A percentile compares a stretch with the other conserved stretches of the same genome.
Evolutionary conservation across 2,888 invertebrate species (phyloP).

Genomic region (Tryphoninae sp.): DNA sequence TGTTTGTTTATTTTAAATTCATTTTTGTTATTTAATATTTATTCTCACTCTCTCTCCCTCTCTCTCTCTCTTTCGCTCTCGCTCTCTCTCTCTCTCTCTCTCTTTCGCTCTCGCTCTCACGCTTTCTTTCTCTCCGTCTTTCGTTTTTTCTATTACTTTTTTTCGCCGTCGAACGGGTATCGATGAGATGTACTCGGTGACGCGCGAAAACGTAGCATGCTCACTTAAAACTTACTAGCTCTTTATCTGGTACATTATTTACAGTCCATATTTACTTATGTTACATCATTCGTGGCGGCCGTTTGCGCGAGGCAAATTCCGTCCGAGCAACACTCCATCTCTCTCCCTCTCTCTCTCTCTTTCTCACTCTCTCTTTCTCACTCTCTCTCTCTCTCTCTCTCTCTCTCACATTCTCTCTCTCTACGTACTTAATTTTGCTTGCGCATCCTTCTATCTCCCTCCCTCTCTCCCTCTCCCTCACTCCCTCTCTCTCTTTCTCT

Average conservation of each 20-base stretch:
- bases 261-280: constrained; percentile 81
- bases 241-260: constrained; percentile 81
- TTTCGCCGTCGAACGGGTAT: constrained; percentile 58
- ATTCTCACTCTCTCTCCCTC: constrained; percentile 53
- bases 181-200: constrained; percentile 64
- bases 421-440: constrained; percentile 61
- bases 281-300: constrained; percentile 78
- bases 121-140: constrained; percentile 49
- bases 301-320: constrained; percentile 77
- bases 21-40: constrained; percentile 47
- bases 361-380: constrained; percentile 43
- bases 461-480: constrained; percentile 46
- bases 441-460: constrained; percentile 56
- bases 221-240: constrained; percentile 75
- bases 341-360: constrained; percentile 36
- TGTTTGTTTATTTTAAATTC: constrained; percentile 11
- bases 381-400: constrained; percentile 31
- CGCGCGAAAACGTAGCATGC: constrained; percentile 71
- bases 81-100: constrained; percentile 52
- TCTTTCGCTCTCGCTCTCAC: constrained; percentile 48
- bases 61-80: constrained; percentile 42
- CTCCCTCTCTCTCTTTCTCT: constrained; percentile 35
- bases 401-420: constrained; percentile 41
- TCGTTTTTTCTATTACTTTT: constrained; percentile 39
- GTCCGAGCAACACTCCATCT: constrained; percentile 72